phyloP scores from a whole-genome alignment of 2,797 vertebrate genomes.

The Neomorphus geoffroyi region DNA sequence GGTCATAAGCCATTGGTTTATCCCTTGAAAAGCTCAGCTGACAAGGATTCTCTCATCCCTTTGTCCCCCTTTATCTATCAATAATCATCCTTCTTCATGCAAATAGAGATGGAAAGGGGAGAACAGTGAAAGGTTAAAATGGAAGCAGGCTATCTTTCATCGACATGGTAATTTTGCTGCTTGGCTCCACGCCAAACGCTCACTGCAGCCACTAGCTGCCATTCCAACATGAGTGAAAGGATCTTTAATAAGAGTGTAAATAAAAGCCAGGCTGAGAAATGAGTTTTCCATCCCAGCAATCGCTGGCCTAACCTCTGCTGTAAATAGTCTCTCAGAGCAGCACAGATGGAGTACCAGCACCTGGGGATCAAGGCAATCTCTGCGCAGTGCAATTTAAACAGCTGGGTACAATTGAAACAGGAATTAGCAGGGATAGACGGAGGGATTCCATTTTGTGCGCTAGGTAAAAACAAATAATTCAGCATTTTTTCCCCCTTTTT shows the following conservation, averaged over 20 bases:
- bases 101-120: slow-evolving; percentile 63
- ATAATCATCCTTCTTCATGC: slow-evolving; percentile 62
- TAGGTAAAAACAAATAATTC: slow-evolving; percentile 46
- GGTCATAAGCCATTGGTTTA: slow-evolving; percentile 25
- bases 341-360: slow-evolving; percentile 75
- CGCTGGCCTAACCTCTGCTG: slow-evolving; percentile 71
- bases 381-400: slow-evolving; percentile 65
- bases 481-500: background rate
- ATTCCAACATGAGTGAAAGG: slow-evolving; percentile 74
- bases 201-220: slow-evolving; percentile 72
- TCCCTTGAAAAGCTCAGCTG: slow-evolving; percentile 14
- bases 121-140: slow-evolving; percentile 75
- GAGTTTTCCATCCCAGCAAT: slow-evolving; percentile 80
- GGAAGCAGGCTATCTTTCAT: slow-evolving; percentile 69
- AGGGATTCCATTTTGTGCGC: slow-evolving; percentile 33
- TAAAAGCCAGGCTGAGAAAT: slow-evolving; percentile 80
- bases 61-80: slow-evolving; percentile 51
- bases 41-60: slow-evolving; percentile 38
- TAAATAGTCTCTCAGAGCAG: slow-evolving; percentile 71
- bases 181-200: slow-evolving; percentile 67
- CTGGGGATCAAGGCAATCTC: slow-evolving; percentile 73
- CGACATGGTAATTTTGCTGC: slow-evolving; percentile 67
- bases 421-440: slow-evolving; percentile 43
- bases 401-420: slow-evolving; percentile 67
- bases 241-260: slow-evolving; percentile 80